Evolutionary conservation across 2,888 invertebrate species (phyloP).

Genomic region (Xanthia icteritia): DNA sequence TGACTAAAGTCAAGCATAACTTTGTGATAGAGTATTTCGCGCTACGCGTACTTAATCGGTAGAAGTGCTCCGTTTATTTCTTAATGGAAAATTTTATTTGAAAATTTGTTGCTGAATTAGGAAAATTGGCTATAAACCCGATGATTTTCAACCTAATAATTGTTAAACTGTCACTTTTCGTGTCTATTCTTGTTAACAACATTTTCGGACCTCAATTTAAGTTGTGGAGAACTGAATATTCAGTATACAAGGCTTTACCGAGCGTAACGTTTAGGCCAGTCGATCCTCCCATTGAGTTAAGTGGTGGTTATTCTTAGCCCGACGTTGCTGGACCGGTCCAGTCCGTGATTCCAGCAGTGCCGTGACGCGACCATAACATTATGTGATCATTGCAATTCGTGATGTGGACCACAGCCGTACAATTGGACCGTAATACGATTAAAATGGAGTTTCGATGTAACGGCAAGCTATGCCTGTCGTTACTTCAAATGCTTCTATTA

Average conservation of each 20-base stretch:
- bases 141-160: slow-evolving; percentile 12
- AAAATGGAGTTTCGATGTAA: slow-evolving; percentile 62
- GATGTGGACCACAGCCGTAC: slow-evolving; percentile 51
- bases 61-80: slow-evolving; percentile 8
- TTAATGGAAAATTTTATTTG: background rate
- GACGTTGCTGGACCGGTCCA: slow-evolving; percentile 51
- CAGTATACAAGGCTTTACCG: slow-evolving; percentile 32
- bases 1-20: slow-evolving; percentile 46
- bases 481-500: slow-evolving; percentile 69
- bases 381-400: slow-evolving; percentile 64
- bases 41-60: slow-evolving; percentile 4
- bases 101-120: background rate
- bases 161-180: slow-evolving; percentile 3
- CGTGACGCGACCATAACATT: slow-evolving; percentile 60
- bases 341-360: slow-evolving; percentile 38
- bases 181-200: slow-evolving; percentile 14
- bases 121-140: slow-evolving; percentile 2
- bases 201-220: slow-evolving; percentile 25
- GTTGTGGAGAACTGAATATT: slow-evolving; percentile 33
- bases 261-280: slow-evolving; percentile 36
- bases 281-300: slow-evolving; percentile 53
- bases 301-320: slow-evolving; percentile 57
- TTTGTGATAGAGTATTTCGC: slow-evolving; percentile 42
- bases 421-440: slow-evolving; percentile 68
- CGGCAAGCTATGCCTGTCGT: slow-evolving; percentile 60